phyloP scores from a whole-genome alignment of 2,888 invertebrate genomes.

The Ichneumon xanthorius region DNA sequence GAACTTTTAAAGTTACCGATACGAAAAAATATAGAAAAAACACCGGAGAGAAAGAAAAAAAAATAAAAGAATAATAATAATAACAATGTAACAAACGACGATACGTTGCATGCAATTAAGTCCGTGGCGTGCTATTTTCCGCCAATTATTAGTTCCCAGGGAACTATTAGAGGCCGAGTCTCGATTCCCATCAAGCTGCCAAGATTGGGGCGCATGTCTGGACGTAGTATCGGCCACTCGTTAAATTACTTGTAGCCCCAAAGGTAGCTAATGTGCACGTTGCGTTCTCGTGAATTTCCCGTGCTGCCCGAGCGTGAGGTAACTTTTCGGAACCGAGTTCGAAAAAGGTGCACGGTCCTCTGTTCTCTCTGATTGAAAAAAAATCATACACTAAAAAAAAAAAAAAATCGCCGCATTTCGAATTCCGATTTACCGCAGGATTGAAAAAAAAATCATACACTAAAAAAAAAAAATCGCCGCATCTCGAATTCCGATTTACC shows the following conservation, averaged over 20 bases:
- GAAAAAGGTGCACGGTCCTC: neutral
- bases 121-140: slow-evolving; percentile 75
- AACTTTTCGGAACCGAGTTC: slow-evolving; percentile 9
- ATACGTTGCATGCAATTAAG: slow-evolving; percentile 61
- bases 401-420: neutral
- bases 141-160: slow-evolving; percentile 75
- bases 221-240: slow-evolving; percentile 44
- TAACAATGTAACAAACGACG: slow-evolving; percentile 42
- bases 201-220: slow-evolving; percentile 44
- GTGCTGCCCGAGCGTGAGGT: neutral
- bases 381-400: neutral
- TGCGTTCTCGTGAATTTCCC: neutral
- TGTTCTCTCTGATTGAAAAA: neutral
- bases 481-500: too few species aligned
- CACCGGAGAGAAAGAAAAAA: neutral
- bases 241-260: slow-evolving; percentile 25
- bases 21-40: slow-evolving; percentile 19
- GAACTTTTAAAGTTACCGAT: slow-evolving; percentile 56
- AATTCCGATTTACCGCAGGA: too few species aligned
- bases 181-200: slow-evolving; percentile 32
- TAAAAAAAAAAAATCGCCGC: neutral
- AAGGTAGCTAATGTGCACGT: too few species aligned
- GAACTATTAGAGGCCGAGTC: slow-evolving; percentile 57
- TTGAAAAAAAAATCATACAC: neutral
- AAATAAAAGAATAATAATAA: slow-evolving; percentile 2